phyloP scores from a whole-genome alignment of 2,113 vertebrate genomes.

The Agapornis roseicollis region DNA sequence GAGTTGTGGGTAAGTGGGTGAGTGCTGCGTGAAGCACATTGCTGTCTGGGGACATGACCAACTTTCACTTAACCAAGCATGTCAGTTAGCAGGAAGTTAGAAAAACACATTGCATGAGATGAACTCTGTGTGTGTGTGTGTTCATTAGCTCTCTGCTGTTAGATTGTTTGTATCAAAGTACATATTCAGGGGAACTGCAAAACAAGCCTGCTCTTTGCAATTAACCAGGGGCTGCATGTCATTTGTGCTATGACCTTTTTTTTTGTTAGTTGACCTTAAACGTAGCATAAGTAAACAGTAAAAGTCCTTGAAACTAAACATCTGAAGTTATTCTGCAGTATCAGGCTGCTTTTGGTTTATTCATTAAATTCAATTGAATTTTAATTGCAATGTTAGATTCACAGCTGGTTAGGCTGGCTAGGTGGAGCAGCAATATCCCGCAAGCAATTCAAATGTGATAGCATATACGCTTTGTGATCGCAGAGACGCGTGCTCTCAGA shows the following conservation, averaged over 20 bases:
- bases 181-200: background rate
- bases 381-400: background rate
- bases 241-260: background rate
- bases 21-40: conserved; percentile 16
- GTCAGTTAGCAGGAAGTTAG: conserved; percentile 18
- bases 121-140: background rate
- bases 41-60: conserved; percentile 59
- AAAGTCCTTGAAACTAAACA: background rate
- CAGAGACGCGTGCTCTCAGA: background rate
- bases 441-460: background rate
- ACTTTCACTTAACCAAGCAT: conserved; percentile 49
- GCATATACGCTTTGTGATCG: background rate
- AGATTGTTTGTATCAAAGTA: background rate
- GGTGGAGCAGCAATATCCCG: background rate
- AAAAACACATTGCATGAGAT: background rate
- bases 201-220: background rate
- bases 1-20: conserved; percentile 62
- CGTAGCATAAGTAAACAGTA: background rate
- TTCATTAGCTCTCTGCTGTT: conserved; percentile 30
- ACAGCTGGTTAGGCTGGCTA: background rate
- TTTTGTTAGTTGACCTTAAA: background rate
- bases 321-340: background rate
- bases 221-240: background rate
- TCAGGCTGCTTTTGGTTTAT: background rate
- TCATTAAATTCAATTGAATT: background rate